Evolutionary conservation across 2,888 invertebrate genomes (phyloP).

Genomic region (Hololepta plana): DNA sequence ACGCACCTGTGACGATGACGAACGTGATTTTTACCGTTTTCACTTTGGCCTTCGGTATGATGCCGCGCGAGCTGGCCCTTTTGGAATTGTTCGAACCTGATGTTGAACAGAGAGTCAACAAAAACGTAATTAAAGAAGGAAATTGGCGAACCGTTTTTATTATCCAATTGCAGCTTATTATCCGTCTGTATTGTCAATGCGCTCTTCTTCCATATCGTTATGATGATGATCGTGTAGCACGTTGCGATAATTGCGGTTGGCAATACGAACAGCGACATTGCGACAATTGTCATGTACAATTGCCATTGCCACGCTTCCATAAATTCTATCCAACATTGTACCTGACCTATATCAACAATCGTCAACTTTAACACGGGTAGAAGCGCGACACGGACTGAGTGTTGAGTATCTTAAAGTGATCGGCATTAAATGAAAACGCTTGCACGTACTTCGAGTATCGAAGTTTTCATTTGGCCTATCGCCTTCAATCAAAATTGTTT

Average conservation of each 20-base stretch:
- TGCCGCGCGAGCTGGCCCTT: conserved; percentile 74
- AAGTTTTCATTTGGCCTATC: too few species aligned
- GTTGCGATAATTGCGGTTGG: conserved; percentile 72
- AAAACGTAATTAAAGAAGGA: not conserved
- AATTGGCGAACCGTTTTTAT: not conserved
- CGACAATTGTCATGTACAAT: conserved; percentile 68
- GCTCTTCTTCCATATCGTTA: conserved; percentile 76
- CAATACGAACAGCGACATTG: conserved; percentile 60
- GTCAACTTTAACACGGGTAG: too few species aligned
- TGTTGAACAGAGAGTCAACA: conserved; percentile 8
- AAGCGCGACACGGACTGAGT: not conserved
- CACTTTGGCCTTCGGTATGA: conserved; percentile 84
- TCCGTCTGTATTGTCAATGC: conserved; percentile 12
- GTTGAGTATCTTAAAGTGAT: not conserved
- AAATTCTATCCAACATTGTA: conserved; percentile 78
- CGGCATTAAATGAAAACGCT: not conserved
- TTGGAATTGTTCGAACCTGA: conserved; percentile 32
- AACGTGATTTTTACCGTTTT: conserved; percentile 94
- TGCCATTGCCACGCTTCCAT: conserved; percentile 58
- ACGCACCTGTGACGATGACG: conserved; percentile 47
- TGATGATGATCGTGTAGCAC: conserved; percentile 75
- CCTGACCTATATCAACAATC: conserved; percentile 29
- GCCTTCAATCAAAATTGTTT: too few species aligned
- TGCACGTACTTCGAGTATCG: too few species aligned
- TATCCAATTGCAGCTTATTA: not conserved